Evolutionary conservation across 2,888 invertebrate genomes (phyloP), one percentile per base, ranked within the genome.

Genomic region (Nasonovia ribisnigri): DNA sequence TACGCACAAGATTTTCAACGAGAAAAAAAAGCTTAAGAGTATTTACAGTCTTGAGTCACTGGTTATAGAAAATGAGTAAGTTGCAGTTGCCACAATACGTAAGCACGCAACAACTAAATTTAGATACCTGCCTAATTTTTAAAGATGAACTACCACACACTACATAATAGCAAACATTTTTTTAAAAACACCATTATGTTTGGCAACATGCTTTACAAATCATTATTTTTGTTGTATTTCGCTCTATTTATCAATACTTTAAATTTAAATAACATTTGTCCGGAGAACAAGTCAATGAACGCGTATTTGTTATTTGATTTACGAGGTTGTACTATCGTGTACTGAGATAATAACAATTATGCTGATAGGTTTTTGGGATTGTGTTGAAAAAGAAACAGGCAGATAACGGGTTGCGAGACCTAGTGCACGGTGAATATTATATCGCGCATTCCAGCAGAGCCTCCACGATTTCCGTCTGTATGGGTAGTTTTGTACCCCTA

Each of bases 41-140:
- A 48, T 67, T 77, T 90, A 90, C n/a, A 26, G 43, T 43, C 43
- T 57, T 77, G 8, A 77, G 77, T 77, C 77, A 36, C 57, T 43
- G n/a, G n/a, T 90, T 42, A 88, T 90, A 90, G 20, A 67, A 88
- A 60, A n/a, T 46, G 46, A 60, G 13, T 36, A 54, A 67, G n/a
- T 67, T 24, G 29, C 29, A 57, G 42, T 43, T 89, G 6, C 89
- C 89, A 90, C 60, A 90, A 60, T 60, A 24, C 36, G 42, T 20
- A 29, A 51, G 46, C n/a, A 42, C 54, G 46, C 43, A n/a, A 67
- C 48, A 54, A 91, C 51, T 91, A 42, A 42, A 91, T 54, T 91
- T 42, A 54, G 16, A 90, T 13, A 36, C 26, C 11, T 26, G 46
- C 54, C 54, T 54, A 54, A 1, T 54, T 77, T 67, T 57, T 42